These are phyloP conservation scores for Strigamia crassipes DNA, from an alignment of 2,888 invertebrate species.

Conservation along the genomic window DNA sequence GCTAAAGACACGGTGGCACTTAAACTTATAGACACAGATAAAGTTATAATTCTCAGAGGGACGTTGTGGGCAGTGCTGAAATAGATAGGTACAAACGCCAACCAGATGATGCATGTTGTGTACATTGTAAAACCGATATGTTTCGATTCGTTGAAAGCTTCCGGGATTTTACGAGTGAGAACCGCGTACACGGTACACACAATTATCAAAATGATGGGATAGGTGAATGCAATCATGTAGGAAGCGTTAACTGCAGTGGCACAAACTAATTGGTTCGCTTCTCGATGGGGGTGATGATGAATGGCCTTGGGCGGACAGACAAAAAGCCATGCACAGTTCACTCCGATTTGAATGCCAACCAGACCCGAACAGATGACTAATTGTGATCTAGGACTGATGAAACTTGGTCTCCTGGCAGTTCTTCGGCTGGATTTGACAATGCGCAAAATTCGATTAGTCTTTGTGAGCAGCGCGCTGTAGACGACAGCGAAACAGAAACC, in stretches of 20 bases:
- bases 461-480: constrained; percentile 93
- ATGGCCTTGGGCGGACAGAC: constrained; percentile 87
- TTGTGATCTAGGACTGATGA: constrained; percentile 61
- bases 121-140: constrained; percentile 96
- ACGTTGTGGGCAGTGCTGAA: constrained; percentile 64
- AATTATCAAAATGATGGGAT: constrained; percentile 86
- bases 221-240: constrained; percentile 68
- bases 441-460: constrained; percentile 94
- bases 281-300: constrained; percentile 86
- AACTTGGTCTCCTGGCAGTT: constrained; percentile 59
- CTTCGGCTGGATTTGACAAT: constrained; percentile 70
- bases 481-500: constrained; percentile 80
- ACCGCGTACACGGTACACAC: constrained; percentile 95
- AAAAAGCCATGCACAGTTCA: constrained; percentile 90
- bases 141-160: constrained; percentile 89
- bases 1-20: constrained; percentile 91
- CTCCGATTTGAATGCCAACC: constrained; percentile 63
- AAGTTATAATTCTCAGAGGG: constrained; percentile 87
- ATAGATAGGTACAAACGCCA: constrained; percentile 76
- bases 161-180: constrained; percentile 93
- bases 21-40: constrained; percentile 93
- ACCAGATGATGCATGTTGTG: constrained; percentile 96
- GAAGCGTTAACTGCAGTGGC: constrained; percentile 89
- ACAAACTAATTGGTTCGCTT: constrained; percentile 91
- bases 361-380: constrained; percentile 59